These are phyloP conservation scores for Microchirus variegatus DNA, from an alignment of 2,797 vertebrate genomes.

Conservation along the genomic window DNA sequence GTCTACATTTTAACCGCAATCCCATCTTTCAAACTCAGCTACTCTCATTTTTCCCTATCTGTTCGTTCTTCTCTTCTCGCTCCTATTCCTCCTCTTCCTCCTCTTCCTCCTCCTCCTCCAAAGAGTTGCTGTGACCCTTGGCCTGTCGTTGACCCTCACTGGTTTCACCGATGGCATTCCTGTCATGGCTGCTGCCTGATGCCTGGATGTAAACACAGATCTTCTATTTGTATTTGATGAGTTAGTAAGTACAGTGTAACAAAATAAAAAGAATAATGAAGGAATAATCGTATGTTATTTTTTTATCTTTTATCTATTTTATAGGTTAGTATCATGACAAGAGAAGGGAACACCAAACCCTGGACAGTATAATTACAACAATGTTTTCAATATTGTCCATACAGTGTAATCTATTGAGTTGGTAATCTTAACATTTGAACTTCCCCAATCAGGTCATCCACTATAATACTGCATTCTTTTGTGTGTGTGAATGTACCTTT, in stretches of 20 bases:
- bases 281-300: too few relatives aligned
- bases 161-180: constrained; percentile 51
- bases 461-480: not conserved
- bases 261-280: not conserved
- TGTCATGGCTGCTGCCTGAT: constrained; percentile 23
- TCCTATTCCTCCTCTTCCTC: constrained; percentile 19
- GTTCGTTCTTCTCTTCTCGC: constrained; percentile 29
- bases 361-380: not conserved
- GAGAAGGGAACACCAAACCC: too few relatives aligned
- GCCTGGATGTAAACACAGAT: constrained; percentile 8
- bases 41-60: not conserved
- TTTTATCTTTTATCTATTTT: too few relatives aligned
- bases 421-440: constrained; percentile 4
- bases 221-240: too few relatives aligned
- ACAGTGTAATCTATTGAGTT: not conserved
- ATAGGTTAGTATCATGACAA: too few relatives aligned
- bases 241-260: too few relatives aligned
- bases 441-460: not conserved
- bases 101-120: constrained; percentile 13
- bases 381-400: not conserved
- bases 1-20: not conserved
- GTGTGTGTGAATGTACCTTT: constrained; percentile 14
- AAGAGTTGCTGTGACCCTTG: constrained; percentile 36
- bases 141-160: constrained; percentile 41
- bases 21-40: constrained; percentile 1